Percentiles rank a stretch among this genome's conserved stretches.
These are phyloP conservation scores for Bubo bubo DNA, from an alignment of 2,113 vertebrate species.

Conservation along the genomic window DNA sequence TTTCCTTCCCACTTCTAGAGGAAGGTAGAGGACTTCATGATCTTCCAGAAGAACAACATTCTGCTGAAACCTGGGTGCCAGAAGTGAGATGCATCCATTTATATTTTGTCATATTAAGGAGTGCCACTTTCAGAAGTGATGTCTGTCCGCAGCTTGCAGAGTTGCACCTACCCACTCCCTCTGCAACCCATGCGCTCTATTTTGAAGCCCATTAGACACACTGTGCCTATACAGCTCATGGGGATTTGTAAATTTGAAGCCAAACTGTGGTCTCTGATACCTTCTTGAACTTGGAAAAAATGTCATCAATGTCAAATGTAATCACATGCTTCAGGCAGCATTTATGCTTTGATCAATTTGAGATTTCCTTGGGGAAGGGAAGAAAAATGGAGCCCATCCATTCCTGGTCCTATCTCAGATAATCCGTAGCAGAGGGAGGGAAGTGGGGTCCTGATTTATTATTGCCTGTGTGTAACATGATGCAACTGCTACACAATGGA, in stretches of 20 bases:
- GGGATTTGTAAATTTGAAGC: background rate
- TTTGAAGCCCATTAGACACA: background rate
- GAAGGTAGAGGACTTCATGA: background rate
- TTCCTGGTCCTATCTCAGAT: background rate
- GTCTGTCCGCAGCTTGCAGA: background rate
- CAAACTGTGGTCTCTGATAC: background rate
- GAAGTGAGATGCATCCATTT: background rate
- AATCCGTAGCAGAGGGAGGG: background rate
- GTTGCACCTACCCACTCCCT: background rate
- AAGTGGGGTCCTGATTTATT: background rate
- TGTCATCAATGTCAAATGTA: background rate
- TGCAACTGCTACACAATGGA: background rate
- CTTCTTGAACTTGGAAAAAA: background rate
- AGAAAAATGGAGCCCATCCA: background rate
- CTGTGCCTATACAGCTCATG: background rate
- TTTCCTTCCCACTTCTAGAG: background rate
- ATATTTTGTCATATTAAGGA: background rate
- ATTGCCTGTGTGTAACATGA: background rate
- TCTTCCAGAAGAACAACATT: background rate
- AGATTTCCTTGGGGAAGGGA: background rate
- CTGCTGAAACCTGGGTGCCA: background rate
- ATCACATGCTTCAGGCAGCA: background rate
- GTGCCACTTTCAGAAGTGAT: background rate
- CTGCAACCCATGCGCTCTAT: rapidly evolving
- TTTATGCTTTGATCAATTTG: background rate